Conservation (phyloP, 2,888 invertebrate species). For the Drepana falcataria region DNA sequence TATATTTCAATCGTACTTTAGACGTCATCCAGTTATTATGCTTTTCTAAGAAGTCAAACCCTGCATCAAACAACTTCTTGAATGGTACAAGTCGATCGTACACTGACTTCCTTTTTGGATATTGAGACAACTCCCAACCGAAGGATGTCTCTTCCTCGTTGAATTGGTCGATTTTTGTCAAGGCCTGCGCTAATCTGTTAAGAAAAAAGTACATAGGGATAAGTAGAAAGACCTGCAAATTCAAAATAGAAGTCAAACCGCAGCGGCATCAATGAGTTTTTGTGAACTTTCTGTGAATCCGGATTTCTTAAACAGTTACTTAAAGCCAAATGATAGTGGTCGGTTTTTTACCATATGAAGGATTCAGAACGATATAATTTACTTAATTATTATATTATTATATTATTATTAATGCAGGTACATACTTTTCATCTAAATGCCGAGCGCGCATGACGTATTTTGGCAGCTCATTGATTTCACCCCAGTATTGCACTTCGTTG, state of each 20-base stretch:
- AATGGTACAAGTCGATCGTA: constrained; percentile 91
- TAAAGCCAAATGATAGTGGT: too few species aligned
- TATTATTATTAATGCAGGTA: neutral
- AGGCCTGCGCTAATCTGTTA: constrained; percentile 82
- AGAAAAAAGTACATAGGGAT: constrained; percentile 11
- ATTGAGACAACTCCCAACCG: constrained; percentile 92
- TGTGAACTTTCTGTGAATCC: too few species aligned
- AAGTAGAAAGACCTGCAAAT: too few species aligned
- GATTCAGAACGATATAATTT: neutral
- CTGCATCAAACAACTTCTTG: constrained; percentile 92
- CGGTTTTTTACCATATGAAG: too few species aligned
- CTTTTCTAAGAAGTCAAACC: constrained; percentile 90
- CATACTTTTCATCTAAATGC: constrained; percentile 83
- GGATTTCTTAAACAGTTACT: too few species aligned
- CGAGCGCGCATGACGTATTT: constrained; percentile 90
- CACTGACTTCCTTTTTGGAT: constrained; percentile 88
- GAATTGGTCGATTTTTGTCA: constrained; percentile 90
- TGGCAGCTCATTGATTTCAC: constrained; percentile 88
- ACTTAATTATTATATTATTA: neutral
- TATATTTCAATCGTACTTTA: constrained; percentile 40
- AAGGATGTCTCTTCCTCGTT: constrained; percentile 95
- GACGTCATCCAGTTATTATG: constrained; percentile 91
- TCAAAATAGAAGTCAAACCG: too few species aligned
- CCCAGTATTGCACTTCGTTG: constrained; percentile 92
- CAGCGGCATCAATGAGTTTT: too few species aligned